Evolutionary conservation across 2,797 vertebrate species (phyloP).

Genomic region (Manis pentadactyla): DNA sequence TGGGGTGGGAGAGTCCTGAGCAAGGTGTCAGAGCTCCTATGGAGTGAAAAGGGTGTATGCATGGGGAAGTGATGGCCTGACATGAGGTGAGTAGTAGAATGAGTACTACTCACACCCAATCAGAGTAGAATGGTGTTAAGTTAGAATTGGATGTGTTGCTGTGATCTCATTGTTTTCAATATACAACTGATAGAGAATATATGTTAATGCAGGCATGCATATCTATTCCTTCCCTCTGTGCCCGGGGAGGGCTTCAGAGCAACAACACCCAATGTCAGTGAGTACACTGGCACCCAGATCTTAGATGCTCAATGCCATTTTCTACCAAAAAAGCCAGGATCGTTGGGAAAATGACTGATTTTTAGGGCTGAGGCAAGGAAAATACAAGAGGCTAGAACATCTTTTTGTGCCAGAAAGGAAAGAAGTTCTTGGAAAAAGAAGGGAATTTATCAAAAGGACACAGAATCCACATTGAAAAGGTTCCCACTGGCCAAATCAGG

Average conservation of each 20-base stretch:
- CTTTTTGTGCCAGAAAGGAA: background rate
- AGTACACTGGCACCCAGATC: background rate
- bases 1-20: background rate
- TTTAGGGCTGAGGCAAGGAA: background rate
- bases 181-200: background rate
- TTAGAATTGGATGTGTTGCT: background rate
- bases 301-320: background rate
- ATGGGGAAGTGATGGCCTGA: background rate
- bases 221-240: background rate
- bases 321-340: background rate
- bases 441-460: background rate
- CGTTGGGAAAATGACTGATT: background rate
- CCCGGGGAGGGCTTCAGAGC: background rate
- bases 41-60: background rate
- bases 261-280: background rate
- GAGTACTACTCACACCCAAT: no score
- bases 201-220: background rate
- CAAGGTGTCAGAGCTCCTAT: background rate
- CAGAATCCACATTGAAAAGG: background rate
- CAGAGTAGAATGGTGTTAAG: background rate
- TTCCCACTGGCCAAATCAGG: background rate
- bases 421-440: background rate
- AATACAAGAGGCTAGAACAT: background rate
- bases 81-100: background rate
- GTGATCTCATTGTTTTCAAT: background rate